Evolutionary conservation across 2,888 invertebrate species (phyloP).

Genomic region (Microplitis deprimator): DNA sequence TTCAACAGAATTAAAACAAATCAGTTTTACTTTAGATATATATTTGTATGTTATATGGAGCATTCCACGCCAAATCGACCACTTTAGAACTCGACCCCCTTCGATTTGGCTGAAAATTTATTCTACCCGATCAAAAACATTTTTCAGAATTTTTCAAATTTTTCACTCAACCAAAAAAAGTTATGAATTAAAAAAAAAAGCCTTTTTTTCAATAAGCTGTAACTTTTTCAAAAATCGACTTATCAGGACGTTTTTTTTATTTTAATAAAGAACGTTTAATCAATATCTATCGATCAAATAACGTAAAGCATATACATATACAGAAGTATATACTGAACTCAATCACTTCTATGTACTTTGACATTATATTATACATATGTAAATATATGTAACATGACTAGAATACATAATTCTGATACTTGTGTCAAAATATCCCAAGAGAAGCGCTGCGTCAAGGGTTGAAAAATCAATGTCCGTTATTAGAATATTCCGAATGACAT

Average conservation of each 20-base stretch:
- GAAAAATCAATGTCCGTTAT: neutral
- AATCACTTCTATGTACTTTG: neutral
- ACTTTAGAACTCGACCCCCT: no score
- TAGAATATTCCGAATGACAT: neutral
- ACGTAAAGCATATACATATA: neutral
- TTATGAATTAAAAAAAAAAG: no score
- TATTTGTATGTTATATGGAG: neutral
- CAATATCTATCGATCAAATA: neutral
- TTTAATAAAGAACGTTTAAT: no score
- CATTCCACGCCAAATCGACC: no score
- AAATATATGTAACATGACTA: neutral
- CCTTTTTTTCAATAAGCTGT: no score
- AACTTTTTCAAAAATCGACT: no score
- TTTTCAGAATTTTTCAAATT: no score
- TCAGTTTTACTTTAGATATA: neutral
- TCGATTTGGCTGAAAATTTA: no score
- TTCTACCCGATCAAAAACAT: no score
- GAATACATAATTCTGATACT: neutral
- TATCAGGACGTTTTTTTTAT: no score
- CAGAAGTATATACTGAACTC: neutral
- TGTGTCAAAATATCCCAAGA: neutral
- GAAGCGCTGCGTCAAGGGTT: neutral
- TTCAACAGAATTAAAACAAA: neutral
- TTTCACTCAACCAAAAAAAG: no score
- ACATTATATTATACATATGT: neutral